phyloP scores from a whole-genome alignment of 2,113 vertebrate genomes.

The human region DNA sequence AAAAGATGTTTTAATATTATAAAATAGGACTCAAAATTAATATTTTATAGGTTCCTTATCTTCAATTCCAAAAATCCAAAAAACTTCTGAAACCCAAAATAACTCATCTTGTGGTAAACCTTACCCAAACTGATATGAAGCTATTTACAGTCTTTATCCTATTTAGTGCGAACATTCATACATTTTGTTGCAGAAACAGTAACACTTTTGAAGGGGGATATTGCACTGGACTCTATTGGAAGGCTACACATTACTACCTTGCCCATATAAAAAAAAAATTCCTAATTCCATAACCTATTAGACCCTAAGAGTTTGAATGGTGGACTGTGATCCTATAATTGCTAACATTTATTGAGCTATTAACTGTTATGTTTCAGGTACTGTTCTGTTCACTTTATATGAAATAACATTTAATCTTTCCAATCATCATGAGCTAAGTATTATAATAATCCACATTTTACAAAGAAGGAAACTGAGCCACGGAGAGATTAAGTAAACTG shows the following conservation, averaged over 20 bases:
- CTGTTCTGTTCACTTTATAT: slow-evolving; percentile 1
- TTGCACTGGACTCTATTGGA: not conserved
- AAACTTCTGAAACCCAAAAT: slow-evolving; percentile 10
- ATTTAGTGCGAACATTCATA: not conserved
- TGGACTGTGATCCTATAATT: not conserved
- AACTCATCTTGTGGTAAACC: slow-evolving; percentile 17
- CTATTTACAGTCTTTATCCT: not conserved
- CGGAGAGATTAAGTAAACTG: not conserved
- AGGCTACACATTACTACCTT: not conserved
- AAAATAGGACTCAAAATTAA: slow-evolving; percentile 25
- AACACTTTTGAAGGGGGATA: not conserved
- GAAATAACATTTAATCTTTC: slow-evolving; percentile 25
- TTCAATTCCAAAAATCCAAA: slow-evolving; percentile 33
- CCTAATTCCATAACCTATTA: slow-evolving; percentile 19
- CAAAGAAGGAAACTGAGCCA: slow-evolving; percentile 16
- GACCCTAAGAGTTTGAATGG: not conserved
- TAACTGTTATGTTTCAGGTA: not conserved
- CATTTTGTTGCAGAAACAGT: not conserved
- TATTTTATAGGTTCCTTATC: not conserved
- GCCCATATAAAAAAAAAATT: not conserved
- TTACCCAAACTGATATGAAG: slow-evolving; percentile 2
- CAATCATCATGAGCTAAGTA: not conserved
- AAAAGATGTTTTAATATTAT: slow-evolving; percentile 9
- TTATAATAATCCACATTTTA: not conserved
- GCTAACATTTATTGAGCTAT: slow-evolving; percentile 3